These are phyloP conservation scores for Xenentodon cancila DNA, from an alignment of 2,797 vertebrate species.

Conservation along the genomic window DNA sequence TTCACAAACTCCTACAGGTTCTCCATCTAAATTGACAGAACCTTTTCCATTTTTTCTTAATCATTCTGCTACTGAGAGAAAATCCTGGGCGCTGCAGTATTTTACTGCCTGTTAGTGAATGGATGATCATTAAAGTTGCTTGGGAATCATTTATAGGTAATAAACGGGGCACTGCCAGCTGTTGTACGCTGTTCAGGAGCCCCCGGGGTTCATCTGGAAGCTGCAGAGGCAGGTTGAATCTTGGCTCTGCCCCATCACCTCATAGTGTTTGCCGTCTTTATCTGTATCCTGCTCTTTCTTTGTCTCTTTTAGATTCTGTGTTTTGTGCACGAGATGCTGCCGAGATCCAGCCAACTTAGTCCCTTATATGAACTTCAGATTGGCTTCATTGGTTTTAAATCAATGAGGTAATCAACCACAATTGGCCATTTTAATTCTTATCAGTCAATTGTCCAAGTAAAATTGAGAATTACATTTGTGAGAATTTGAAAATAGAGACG, in stretches of 20 bases:
- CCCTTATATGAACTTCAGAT: too few relatives aligned
- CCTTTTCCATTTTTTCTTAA: conserved; percentile 8
- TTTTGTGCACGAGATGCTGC: too few relatives aligned
- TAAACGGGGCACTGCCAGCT: conserved; percentile 64
- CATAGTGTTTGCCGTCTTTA: conserved; percentile 1
- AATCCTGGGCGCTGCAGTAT: conserved; percentile 13
- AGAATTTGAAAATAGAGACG: too few relatives aligned
- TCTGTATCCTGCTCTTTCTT: conserved; percentile 1
- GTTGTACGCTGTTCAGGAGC: conserved; percentile 41
- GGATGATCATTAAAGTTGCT: conserved; percentile 54
- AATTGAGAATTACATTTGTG: too few relatives aligned
- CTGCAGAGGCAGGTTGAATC: conserved; percentile 44
- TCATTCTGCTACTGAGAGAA: conserved; percentile 8
- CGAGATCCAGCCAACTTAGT: too few relatives aligned
- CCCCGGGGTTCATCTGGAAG: conserved; percentile 58
- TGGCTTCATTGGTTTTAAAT: too few relatives aligned
- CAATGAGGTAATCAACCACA: too few relatives aligned
- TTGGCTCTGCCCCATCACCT: conserved; percentile 36
- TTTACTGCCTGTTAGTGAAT: conserved; percentile 35
- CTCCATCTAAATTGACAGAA: not conserved
- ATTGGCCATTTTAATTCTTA: too few relatives aligned
- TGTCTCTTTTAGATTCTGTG: not conserved
- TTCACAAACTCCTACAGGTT: conserved; percentile 37
- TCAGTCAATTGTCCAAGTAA: too few relatives aligned
- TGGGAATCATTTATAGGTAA: conserved; percentile 68